Evolutionary conservation across 2,888 invertebrate species (phyloP), one percentile per base, ranked within the genome.

Genomic region (Raillietiella orientalis): DNA sequence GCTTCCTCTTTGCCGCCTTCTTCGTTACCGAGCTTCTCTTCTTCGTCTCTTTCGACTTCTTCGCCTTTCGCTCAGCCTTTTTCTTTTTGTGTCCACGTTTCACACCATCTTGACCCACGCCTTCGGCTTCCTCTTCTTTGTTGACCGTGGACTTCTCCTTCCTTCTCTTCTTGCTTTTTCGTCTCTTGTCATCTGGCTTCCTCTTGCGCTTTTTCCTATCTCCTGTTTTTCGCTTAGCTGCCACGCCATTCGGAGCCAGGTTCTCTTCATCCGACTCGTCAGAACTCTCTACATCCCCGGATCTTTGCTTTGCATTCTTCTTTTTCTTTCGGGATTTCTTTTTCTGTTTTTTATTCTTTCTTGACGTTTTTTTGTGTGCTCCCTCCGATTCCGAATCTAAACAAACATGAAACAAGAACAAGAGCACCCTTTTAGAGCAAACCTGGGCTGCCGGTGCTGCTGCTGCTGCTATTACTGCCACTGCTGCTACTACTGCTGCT

Each of bases 361-460:
- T 38, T 3, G 32, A 34, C 6, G 36, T 11, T 28, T 20, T 13
- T 13, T n/a, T 12, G 4, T 21, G 20, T 22, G 21, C 16, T 28
- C 23, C 28, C 26, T 14, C 28, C 24, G 17, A 32, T 32, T 4
- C 33, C 34, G 3, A 32, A 35, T 5, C 28, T 31, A 23, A 23
- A 23, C n/a, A 11, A 4, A 8, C 12, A 8, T n/a, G 3, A 19
- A 14, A 14, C 14, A 16, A n/a, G 26, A 28, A 3, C 10, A 14
- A 16, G 26, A 20, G 9, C 5, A 29, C n/a, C n/a, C n/a, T n/a
- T n/a, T 29, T 12, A 2, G 14, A 9, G 10, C 12, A 13, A 20
- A 17, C 36, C 37, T 26, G 39, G 37, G 20, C 34, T 35, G 24
- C 35, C 34, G 19, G 19, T 8, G n/a, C 14, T 21, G 19, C 16